Percentiles rank a stretch among this genome's conserved stretches.
phyloP scores from a whole-genome alignment of 2,113 vertebrate genomes.

The Gopherus evgoodei region DNA sequence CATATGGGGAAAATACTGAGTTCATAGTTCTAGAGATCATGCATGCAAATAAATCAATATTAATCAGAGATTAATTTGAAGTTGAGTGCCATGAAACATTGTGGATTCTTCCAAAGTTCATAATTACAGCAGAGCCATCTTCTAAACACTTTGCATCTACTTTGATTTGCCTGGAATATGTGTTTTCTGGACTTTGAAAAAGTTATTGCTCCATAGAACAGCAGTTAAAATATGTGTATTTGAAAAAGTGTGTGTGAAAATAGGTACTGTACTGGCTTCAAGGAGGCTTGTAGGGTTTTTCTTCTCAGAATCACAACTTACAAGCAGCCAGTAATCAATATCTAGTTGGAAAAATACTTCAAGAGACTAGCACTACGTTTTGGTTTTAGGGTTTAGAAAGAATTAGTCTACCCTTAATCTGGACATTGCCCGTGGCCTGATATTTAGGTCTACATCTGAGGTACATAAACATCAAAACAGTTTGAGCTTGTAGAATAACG shows the following conservation, averaged over 20 bases:
- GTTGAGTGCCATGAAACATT: slow-evolving; percentile 32
- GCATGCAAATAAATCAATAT: slow-evolving; percentile 46
- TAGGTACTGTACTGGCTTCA: background rate
- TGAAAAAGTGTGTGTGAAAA: background rate
- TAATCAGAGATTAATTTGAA: slow-evolving; percentile 61
- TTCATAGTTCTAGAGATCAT: slow-evolving; percentile 29
- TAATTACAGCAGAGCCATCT: background rate
- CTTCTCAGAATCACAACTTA: background rate
- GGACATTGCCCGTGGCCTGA: background rate
- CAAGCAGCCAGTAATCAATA: slow-evolving; percentile 7
- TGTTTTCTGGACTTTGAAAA: background rate
- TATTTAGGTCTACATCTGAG: slow-evolving; percentile 14
- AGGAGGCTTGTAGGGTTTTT: slow-evolving; percentile 4
- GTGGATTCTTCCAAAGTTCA: slow-evolving; percentile 30
- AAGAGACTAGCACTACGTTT: slow-evolving; percentile 22
- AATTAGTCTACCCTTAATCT: slow-evolving; percentile 35
- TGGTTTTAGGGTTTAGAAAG: background rate
- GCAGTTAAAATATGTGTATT: background rate
- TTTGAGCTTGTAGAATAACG: background rate
- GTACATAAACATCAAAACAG: slow-evolving; percentile 21
- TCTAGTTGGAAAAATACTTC: slow-evolving; percentile 42
- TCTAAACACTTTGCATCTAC: background rate
- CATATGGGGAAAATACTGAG: slow-evolving; percentile 15
- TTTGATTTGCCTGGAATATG: background rate
- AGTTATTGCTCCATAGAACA: background rate